These are phyloP conservation scores for Ophion costatus DNA, from an alignment of 2,888 invertebrate species.

Conservation along the genomic window DNA sequence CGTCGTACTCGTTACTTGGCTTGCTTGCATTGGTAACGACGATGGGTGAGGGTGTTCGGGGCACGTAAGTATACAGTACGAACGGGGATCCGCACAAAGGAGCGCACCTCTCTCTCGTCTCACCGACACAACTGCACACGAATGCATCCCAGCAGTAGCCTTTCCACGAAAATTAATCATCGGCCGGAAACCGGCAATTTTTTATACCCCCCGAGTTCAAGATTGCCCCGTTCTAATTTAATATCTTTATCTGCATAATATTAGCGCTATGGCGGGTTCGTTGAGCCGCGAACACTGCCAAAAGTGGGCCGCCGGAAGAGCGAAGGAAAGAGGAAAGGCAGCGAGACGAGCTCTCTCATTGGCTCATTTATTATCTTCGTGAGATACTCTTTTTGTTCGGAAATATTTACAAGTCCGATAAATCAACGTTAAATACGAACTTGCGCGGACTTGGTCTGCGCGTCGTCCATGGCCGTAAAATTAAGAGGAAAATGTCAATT, in stretches of 20 bases:
- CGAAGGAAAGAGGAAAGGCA: slow-evolving; percentile 19
- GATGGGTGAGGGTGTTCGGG: not conserved
- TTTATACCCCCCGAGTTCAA: slow-evolving; percentile 70
- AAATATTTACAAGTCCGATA: slow-evolving; percentile 17
- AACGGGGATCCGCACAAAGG: not conserved
- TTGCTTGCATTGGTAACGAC: slow-evolving; percentile 54
- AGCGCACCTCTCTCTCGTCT: slow-evolving; percentile 31
- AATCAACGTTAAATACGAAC: slow-evolving; percentile 3
- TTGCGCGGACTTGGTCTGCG: not conserved
- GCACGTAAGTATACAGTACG: slow-evolving; percentile 18
- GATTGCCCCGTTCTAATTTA: slow-evolving; percentile 70
- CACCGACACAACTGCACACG: slow-evolving; percentile 57
- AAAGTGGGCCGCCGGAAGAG: slow-evolving; percentile 26
- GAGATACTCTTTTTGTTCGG: slow-evolving; percentile 7
- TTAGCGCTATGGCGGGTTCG: slow-evolving; percentile 60
- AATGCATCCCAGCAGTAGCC: slow-evolving; percentile 67
- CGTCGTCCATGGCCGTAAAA: not conserved
- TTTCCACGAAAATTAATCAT: slow-evolving; percentile 81
- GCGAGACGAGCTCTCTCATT: slow-evolving; percentile 9
- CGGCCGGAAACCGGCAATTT: slow-evolving; percentile 79
- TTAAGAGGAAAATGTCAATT: not conserved
- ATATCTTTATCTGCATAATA: slow-evolving; percentile 73
- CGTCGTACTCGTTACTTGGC: slow-evolving; percentile 73
- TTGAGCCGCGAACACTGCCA: slow-evolving; percentile 44
- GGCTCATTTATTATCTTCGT: slow-evolving; percentile 19